Percentiles rank a stretch among this genome's conserved stretches.
These are phyloP conservation scores for Lasius platythorax DNA, from an alignment of 2,888 invertebrate species.

Conservation along the genomic window DNA sequence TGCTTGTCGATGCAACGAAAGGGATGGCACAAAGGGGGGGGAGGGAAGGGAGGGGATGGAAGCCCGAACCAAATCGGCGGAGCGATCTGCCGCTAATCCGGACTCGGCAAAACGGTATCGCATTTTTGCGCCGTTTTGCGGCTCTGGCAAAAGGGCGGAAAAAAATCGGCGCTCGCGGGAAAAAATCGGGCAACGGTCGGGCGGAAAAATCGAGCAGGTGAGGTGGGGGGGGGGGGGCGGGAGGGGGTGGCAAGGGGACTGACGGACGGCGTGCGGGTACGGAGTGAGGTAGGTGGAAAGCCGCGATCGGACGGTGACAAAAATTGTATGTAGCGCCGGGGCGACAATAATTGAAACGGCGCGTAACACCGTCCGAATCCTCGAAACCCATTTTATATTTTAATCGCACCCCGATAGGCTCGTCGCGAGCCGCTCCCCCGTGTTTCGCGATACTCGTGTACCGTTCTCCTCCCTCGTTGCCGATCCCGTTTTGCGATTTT, in stretches of 20 bases:
- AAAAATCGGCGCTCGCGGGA: conserved; percentile 70
- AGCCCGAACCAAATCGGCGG: conserved; percentile 70
- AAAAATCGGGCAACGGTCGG: conserved; percentile 66
- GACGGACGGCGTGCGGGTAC: not conserved
- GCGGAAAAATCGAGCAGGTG: conserved; percentile 36
- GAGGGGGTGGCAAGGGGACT: not conserved
- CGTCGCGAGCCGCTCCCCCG: conserved; percentile 61
- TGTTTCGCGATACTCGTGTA: conserved; percentile 49
- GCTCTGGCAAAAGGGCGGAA: conserved; percentile 74
- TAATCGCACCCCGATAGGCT: conserved; percentile 81
- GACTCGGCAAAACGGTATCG: conserved; percentile 82
- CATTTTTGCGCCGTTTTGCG: conserved; percentile 80
- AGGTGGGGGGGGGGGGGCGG: not conserved
- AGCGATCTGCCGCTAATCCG: conserved; percentile 78
- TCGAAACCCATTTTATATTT: conserved; percentile 84
- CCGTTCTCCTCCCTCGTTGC: conserved; percentile 37
- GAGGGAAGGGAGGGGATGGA: conserved; percentile 16
- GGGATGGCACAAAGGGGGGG: conserved; percentile 12
- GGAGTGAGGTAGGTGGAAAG: conserved; percentile 73
- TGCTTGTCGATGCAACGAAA: conserved; percentile 46
- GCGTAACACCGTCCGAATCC: conserved; percentile 83
- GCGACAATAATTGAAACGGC: conserved; percentile 83
- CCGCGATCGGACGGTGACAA: conserved; percentile 78
- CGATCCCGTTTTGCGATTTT: conserved; percentile 41
- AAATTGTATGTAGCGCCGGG: conserved; percentile 79